Evolutionary conservation across 2,797 vertebrate species (phyloP), one percentile per base, ranked within the genome.

Genomic region (Sebastes kiyomatsui): DNA sequence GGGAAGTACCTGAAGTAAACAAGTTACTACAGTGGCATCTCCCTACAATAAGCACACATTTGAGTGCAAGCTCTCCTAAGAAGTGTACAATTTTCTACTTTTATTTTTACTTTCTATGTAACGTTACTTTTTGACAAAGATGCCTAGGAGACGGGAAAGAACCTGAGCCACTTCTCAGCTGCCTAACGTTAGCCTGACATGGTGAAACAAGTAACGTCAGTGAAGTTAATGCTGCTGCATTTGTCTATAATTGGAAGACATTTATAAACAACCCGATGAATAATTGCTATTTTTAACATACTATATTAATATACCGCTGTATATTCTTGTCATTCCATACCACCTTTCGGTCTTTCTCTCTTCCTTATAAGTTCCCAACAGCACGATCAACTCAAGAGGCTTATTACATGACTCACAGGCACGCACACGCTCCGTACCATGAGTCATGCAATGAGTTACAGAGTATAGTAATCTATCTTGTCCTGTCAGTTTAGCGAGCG

Each of bases 381-480:
- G 28, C 42, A 62, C 18, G 18, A 90, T 83, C 62, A 79, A 58
- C 70, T 46, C 60, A 54, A 79, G 81, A 82, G 58, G 42, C 71
- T 59, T 60, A 77, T 81, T 79, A 58, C 54, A 86, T 88, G 88
- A 89, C 74, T 84, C 83, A 66, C 80, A 71, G 58, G 6, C 71
- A 59, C 65, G 35, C 69, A 55, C 68, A 49, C 65, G n/a, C 70
- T 52, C 67, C 3, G 4, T 72, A 67, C 78, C 64, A 35, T 90
- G 86, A 91, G 75, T 91, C 90, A 90, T 75, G 42, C 80, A 60
- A 1, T 32, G 80, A 88, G 52, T 73, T 73, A 46, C 30, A 86
- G 64, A 89, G 84, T 83, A 73, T 83, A 80, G 84, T 88, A 83
- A 91, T 92, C 73, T 80, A 77, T 93, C 90, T 89, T 77, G 58